phyloP scores from a whole-genome alignment of 2,888 invertebrate genomes.

The Laothoe populi region DNA sequence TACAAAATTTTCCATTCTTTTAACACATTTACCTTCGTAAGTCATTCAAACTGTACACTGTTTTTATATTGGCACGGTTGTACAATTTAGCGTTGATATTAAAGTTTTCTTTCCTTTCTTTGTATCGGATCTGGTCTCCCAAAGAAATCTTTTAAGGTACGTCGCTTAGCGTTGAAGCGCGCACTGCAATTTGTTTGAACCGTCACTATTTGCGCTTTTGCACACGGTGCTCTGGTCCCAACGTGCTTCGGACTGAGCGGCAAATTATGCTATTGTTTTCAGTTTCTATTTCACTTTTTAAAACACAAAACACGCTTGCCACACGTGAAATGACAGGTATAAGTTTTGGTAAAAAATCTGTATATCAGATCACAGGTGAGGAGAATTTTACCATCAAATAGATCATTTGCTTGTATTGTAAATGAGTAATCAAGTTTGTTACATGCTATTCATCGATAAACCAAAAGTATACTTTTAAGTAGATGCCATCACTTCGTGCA shows the following conservation, averaged over 20 bases:
- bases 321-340: slow-evolving; percentile 14
- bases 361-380: neutral
- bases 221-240: slow-evolving; percentile 60
- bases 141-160: slow-evolving; percentile 83
- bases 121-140: slow-evolving; percentile 78
- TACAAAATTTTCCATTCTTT: neutral
- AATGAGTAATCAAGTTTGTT: neutral
- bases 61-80: slow-evolving; percentile 25
- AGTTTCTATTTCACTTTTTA: slow-evolving; percentile 40
- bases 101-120: slow-evolving; percentile 72
- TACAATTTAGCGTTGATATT: slow-evolving; percentile 47
- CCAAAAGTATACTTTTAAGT: no score
- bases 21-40: neutral
- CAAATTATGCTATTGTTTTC: slow-evolving; percentile 41
- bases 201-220: slow-evolving; percentile 71
- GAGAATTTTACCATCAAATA: no score
- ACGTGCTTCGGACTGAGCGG: slow-evolving; percentile 57
- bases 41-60: neutral
- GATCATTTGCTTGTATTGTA: no score
- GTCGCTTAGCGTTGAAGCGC: slow-evolving; percentile 68
- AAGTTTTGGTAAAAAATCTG: neutral
- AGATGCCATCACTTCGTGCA: no score
- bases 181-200: slow-evolving; percentile 66
- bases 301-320: slow-evolving; percentile 42
- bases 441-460: no score